phyloP scores from a whole-genome alignment of 2,113 vertebrate species.

The Empidonax alnorum region DNA sequence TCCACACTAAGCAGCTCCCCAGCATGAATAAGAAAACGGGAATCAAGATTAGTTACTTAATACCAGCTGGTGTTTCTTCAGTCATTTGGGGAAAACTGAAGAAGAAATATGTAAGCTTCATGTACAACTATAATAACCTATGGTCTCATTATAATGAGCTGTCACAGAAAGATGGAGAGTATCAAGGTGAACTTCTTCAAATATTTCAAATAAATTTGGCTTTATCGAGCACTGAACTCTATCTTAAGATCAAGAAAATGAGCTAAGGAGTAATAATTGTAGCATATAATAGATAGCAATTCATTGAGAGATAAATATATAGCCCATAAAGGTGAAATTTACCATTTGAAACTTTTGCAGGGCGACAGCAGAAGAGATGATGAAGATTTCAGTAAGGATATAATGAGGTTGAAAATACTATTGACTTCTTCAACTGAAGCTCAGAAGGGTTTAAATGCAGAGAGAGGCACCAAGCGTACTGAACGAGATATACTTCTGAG shows the following conservation, averaged over 20 bases:
- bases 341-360: background rate
- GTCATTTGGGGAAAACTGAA: background rate
- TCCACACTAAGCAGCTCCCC: background rate
- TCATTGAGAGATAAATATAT: background rate
- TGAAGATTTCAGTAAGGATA: background rate
- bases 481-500: background rate
- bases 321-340: background rate
- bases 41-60: constrained; percentile 31
- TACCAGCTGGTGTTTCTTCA: constrained; percentile 22
- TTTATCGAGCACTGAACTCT: background rate
- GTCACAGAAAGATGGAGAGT: background rate
- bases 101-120: constrained; percentile 10
- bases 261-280: background rate
- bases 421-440: background rate
- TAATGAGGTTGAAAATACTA: background rate
- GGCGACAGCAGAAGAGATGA: background rate
- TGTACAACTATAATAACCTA: background rate
- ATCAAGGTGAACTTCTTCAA: constrained; percentile 2
- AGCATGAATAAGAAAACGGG: background rate
- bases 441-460: background rate
- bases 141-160: background rate
- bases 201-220: background rate
- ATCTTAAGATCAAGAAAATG: constrained; percentile 1
- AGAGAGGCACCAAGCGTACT: background rate
- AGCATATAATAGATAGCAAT: background rate